Evolutionary conservation across 2,797 vertebrate genomes (phyloP), one percentile per base, ranked within the genome.

Genomic region (Sebastes melanostomus): DNA sequence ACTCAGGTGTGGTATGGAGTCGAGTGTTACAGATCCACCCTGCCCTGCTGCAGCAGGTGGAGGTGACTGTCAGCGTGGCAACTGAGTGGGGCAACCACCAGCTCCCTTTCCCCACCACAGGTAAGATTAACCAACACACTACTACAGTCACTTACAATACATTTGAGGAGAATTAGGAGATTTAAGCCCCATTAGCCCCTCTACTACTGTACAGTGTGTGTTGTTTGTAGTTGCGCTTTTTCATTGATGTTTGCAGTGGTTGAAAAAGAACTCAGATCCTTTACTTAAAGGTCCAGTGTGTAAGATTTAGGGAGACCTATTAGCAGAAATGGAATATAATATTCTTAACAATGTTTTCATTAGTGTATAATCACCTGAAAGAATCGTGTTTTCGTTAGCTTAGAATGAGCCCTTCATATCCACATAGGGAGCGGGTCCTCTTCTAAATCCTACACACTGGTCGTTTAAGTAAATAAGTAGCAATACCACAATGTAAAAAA

Each of bases 1-100:
- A 93, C 85, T 32, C 86, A 0, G 94, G 94, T 1, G 14, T 94
- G 60, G 81, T 95, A 1, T 93, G 90, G 86, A 68, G 81, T 22
- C 93, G 88, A n/a, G 11, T 94, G 74, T 67, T 67, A 2, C 75
- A 77, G 0, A 60, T 95, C 78, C 91, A 94, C 52, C 84, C 75
- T 2, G 82, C 86, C 0, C 88, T 95, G 72, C 86, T 94, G 72
- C 89, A 93, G 85, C 61, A 89, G 59, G 80, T 89, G 54, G 77
- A 91, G 80, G 71, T 95, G 42, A 90, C 60, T 1, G 34, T 96
- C 66, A 90, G 18, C 0, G 87, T 96, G 58, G 82, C 85, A 2
- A 88, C 66, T 0, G 86, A 89, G 1, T 87, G 91, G 86, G 73
- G 77, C 14, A 9, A 30, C 3, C 34, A 84, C 60, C 87, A 78